Percentiles rank a stretch among this genome's conserved stretches.
Conservation (phyloP, 1,140 invertebrate species). For the Bombus confusus region DNA sequence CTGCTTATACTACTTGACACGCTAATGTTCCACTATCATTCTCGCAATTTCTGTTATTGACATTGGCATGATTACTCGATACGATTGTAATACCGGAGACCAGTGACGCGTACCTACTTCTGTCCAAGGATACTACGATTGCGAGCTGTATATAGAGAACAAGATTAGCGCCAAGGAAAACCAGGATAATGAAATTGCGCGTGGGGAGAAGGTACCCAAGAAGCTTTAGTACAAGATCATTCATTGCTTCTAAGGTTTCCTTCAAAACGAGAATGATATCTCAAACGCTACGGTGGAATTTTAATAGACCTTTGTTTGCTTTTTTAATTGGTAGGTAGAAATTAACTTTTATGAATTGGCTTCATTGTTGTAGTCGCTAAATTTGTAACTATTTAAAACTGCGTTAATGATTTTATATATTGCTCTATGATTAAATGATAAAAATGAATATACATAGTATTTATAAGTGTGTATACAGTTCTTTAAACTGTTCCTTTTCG, state of each 20-base stretch:
- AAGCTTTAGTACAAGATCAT: neutral
- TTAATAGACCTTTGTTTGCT: neutral
- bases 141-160: conserved; percentile 42
- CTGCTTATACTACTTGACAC: neutral
- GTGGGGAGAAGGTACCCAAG: conserved; percentile 21
- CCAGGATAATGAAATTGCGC: conserved; percentile 55
- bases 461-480: neutral
- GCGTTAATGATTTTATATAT: neutral
- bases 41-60: conserved; percentile 49
- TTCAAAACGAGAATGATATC: too few species aligned
- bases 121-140: conserved; percentile 50
- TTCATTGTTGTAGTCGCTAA: too few species aligned
- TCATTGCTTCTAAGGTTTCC: neutral
- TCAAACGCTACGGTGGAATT: too few species aligned
- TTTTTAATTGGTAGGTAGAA: neutral
- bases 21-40: neutral
- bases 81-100: conserved; percentile 31
- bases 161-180: conserved; percentile 63
- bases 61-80: conserved; percentile 54
- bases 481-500: neutral
- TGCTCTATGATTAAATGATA: neutral
- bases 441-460: neutral
- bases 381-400: neutral
- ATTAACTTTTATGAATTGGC: neutral
- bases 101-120: conserved; percentile 25